These are phyloP conservation scores for Tachysurus vachellii DNA, from an alignment of 2,113 vertebrate genomes.

Conservation along the genomic window DNA sequence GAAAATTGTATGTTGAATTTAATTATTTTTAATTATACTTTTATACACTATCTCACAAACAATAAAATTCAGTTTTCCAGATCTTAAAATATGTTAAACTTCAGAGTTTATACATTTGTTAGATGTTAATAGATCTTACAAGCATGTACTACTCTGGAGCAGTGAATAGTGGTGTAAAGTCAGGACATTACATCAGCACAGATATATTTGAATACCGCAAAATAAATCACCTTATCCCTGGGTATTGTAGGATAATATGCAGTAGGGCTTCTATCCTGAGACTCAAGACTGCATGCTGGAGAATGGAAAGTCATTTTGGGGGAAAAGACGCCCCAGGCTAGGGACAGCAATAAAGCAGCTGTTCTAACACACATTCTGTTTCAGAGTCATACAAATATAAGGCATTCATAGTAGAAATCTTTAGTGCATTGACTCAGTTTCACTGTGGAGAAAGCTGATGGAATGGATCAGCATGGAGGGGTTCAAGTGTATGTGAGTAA, in stretches of 20 bases:
- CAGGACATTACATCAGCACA: not conserved
- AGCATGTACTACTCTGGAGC: not conserved
- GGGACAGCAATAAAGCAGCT: not conserved
- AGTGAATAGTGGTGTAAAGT: not conserved
- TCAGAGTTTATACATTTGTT: not conserved
- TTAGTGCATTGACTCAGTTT: slow-evolving; percentile 12
- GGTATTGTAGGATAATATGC: not conserved
- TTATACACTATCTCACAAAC: not conserved
- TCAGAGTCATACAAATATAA: slow-evolving; percentile 9
- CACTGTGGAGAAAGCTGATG: not conserved
- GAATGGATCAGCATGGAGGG: not conserved
- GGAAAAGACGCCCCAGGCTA: too few relatives aligned
- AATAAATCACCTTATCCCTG: not conserved
- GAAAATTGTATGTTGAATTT: not conserved
- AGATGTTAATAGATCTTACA: not conserved
- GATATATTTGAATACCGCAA: not conserved
- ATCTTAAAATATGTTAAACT: not conserved
- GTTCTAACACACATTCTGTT: slow-evolving; percentile 4
- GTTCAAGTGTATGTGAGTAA: not conserved
- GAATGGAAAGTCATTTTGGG: not conserved
- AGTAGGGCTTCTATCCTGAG: not conserved
- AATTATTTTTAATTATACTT: not conserved
- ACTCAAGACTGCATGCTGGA: not conserved
- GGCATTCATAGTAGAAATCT: not conserved
- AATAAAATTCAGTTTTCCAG: not conserved